Percentiles rank a stretch among this genome's conserved stretches.
Conservation (phyloP, 2,113 vertebrate species). For the Athene cunicularia region DNA sequence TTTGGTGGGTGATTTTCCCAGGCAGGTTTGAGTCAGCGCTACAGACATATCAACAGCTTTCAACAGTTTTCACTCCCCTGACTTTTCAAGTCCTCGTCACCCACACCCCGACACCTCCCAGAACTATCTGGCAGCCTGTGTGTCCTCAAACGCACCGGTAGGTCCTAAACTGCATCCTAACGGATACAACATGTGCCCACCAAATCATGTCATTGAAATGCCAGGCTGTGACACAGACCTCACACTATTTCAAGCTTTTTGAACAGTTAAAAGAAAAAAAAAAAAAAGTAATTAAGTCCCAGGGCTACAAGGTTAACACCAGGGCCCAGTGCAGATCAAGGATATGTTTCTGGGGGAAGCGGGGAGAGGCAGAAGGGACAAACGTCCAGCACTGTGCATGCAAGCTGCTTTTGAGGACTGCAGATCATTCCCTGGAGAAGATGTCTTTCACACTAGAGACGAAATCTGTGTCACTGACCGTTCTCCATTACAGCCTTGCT, state of each 20-base stretch:
- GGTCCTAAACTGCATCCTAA: not conserved
- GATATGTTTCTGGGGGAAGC: not conserved
- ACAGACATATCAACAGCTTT: not conserved
- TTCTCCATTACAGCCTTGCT: not conserved
- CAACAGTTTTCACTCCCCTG: not conserved
- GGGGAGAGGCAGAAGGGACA: not conserved
- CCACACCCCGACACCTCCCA: not conserved
- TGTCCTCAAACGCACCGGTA: not conserved
- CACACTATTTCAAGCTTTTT: not conserved
- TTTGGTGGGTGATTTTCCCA: not conserved
- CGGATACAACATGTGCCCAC: not conserved
- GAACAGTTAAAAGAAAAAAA: not conserved
- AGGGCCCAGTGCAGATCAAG: rapidly evolving
- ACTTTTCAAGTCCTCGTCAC: not conserved
- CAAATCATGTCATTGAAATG: not conserved
- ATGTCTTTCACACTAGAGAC: not conserved
- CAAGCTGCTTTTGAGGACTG: not conserved
- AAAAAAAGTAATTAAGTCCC: not conserved
- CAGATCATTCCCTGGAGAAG: not conserved
- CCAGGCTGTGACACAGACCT: not conserved
- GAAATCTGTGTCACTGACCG: slow-evolving; percentile 17
- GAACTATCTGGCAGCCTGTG: not conserved
- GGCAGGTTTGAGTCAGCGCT: not conserved
- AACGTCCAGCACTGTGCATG: not conserved
- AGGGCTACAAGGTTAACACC: not conserved